Evolutionary conservation across 2,888 invertebrate species (phyloP), one percentile per base, ranked within the genome.

Genomic region (Lobophora halterata): DNA sequence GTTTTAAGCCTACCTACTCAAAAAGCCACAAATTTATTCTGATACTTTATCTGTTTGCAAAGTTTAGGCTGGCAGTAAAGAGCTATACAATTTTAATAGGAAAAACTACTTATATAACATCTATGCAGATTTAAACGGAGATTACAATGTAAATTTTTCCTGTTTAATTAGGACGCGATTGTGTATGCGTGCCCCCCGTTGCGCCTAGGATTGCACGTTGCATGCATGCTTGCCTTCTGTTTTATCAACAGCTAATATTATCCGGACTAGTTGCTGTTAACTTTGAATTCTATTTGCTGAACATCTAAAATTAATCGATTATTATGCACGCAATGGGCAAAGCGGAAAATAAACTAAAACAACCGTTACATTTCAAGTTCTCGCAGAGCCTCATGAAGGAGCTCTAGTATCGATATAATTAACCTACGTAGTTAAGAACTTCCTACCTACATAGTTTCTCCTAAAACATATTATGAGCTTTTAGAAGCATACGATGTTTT

Each of bases 191-290:
- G 30, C 43, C 20, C 40, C 55, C 54, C 42, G 48, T 14, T 26
- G 61, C 39, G 53, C 28, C 25, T 26, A 17, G 41, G 39, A 49
- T 53, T 59, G 49, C 40, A 24, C 25, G 37, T 61, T 45, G 39
- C 47, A 49, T 45, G 39, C 47, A 49, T 52, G 37, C 28, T 45
- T 24, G 26, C 26, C 27, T 40, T 36, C 38, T 51, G 47, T 51
- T 49, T 45, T 29, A 25, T 36, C 32, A 38, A 31, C 30, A 49
- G 31, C 31, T 46, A 36, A 46, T 36, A 40, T 47, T 38, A 43
- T 36, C 43, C 18, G 13, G 38, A 36, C 30, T 44, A 38, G 25
- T 28, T 31, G 26, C 21, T 20, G 23, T 29, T 39, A 39, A 41
- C 27, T 45, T 32, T 40, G 41, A 33, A 46, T 50, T 45, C 23